A percentile compares a stretch with the other conserved stretches of the same genome.
Evolutionary conservation across 2,113 vertebrate species (phyloP).

Genomic region (Hemiscyllium ocellatum): DNA sequence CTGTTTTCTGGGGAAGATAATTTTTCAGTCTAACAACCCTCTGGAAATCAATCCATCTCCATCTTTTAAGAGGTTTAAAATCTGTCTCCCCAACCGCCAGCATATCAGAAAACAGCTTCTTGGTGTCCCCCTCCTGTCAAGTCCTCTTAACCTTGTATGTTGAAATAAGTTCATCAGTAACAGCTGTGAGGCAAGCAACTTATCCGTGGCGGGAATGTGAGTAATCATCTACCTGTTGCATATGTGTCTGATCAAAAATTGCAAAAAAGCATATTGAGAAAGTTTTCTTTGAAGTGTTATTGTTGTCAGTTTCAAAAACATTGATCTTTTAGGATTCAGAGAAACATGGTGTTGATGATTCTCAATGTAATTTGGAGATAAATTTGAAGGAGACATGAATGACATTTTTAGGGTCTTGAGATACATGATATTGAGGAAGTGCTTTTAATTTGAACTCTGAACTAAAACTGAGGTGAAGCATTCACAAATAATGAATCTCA

Average conservation of each 20-base stretch:
- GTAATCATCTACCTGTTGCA: neutral
- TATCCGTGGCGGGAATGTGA: too few relatives aligned
- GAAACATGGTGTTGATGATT: neutral
- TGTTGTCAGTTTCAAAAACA: neutral
- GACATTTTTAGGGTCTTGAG: neutral
- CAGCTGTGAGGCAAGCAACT: neutral
- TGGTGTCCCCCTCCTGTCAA: too few relatives aligned
- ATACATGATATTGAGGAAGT: neutral
- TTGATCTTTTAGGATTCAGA: neutral
- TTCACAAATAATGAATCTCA: neutral
- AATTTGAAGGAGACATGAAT: neutral
- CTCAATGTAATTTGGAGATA: neutral
- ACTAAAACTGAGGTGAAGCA: neutral
- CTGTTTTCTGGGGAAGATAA: too few relatives aligned
- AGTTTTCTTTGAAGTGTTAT: neutral
- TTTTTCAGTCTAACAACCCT: too few relatives aligned
- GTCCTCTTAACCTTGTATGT: too few relatives aligned
- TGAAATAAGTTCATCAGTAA: too few relatives aligned
- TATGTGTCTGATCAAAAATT: neutral
- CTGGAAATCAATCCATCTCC: too few relatives aligned
- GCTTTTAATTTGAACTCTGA: neutral
- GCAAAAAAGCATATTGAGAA: neutral
- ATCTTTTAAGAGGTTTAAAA: too few relatives aligned
- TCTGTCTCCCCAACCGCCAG: too few relatives aligned
- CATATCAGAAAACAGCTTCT: too few relatives aligned